Conservation (phyloP, 2,113 vertebrate genomes). For the Otocyon megalotis region DNA sequence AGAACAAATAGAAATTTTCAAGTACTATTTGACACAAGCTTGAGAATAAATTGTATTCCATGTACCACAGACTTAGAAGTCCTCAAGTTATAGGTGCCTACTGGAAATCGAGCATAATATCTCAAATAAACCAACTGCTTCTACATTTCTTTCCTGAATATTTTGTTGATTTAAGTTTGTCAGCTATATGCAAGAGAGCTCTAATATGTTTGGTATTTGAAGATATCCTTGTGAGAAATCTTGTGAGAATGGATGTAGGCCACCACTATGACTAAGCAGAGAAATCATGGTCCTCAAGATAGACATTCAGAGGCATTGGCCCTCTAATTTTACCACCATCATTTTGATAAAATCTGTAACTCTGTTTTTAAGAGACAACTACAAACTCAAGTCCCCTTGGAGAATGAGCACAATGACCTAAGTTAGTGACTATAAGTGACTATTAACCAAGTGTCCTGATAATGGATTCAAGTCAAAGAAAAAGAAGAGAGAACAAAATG, state of each 20-base stretch:
- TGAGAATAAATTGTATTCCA: not conserved
- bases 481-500: not conserved
- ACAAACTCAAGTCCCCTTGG: not conserved
- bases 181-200: not conserved
- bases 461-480: not conserved
- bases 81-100: not conserved
- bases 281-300: not conserved
- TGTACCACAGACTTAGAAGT: constrained; percentile 1
- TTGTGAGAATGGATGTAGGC: not conserved
- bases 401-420: not conserved
- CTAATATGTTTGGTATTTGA: not conserved
- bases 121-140: not conserved
- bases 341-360: not conserved
- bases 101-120: not conserved
- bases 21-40: not conserved
- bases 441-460: not conserved
- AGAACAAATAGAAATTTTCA: constrained; percentile 30
- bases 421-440: not conserved
- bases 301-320: rapidly evolving
- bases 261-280: not conserved
- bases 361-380: not conserved
- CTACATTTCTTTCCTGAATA: not conserved
- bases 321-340: not conserved
- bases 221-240: not conserved
- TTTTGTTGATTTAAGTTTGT: not conserved